These are phyloP conservation scores for Pantherophis alleghaniensis DNA, from an alignment of 2,797 vertebrate genomes.

Conservation along the genomic window DNA sequence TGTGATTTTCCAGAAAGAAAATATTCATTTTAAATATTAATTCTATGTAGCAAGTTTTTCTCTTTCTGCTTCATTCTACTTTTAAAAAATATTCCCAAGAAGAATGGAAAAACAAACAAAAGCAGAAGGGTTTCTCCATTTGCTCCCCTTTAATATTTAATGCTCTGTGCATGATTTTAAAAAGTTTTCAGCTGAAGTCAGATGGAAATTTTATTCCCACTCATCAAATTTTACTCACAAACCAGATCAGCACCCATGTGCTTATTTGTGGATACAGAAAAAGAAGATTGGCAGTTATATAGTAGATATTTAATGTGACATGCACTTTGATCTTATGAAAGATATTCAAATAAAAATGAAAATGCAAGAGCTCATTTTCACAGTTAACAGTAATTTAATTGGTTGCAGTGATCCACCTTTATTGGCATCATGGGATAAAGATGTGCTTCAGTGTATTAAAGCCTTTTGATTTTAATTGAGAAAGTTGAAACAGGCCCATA, in stretches of 20 bases:
- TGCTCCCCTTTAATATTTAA: not conserved
- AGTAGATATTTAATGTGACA: not conserved
- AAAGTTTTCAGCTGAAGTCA: not conserved
- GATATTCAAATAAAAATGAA: not conserved
- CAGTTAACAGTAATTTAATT: not conserved
- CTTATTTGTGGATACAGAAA: not conserved
- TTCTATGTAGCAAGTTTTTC: not conserved
- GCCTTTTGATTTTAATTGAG: slow-evolving; percentile 4
- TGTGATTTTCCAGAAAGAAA: not conserved
- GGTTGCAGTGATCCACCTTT: not conserved
- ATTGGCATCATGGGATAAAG: not conserved
- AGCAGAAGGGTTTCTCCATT: not conserved
- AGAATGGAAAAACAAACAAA: not conserved
- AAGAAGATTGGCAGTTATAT: not conserved
- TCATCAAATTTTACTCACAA: not conserved
- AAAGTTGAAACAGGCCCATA: not conserved
- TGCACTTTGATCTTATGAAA: not conserved
- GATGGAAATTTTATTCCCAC: not conserved
- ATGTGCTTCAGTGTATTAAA: not conserved
- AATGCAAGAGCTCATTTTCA: not conserved
- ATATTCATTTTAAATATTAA: not conserved
- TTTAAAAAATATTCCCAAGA: not conserved
- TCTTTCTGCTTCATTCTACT: not conserved
- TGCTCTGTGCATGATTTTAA: not conserved
- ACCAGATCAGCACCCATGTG: not conserved